Percentiles rank a stretch among this genome's conserved stretches.
These are phyloP conservation scores for Blera fallax DNA, from an alignment of 2,888 invertebrate species.

Conservation along the genomic window DNA sequence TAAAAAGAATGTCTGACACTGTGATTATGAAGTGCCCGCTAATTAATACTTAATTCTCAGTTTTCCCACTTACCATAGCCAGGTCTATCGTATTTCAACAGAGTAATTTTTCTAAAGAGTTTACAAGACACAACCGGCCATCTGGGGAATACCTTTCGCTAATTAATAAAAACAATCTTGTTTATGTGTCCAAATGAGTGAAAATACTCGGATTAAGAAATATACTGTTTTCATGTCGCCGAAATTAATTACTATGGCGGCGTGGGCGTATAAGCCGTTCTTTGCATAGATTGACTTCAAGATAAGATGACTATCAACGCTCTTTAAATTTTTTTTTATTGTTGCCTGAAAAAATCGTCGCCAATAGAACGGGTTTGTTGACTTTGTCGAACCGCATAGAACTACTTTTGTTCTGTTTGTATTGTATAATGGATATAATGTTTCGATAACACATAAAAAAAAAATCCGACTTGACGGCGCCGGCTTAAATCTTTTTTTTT, in stretches of 20 bases:
- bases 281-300: not conserved
- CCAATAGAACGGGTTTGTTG: conserved; percentile 27
- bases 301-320: not conserved
- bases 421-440: conserved; percentile 30
- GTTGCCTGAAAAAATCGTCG: not conserved
- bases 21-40: conserved; percentile 24
- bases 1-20: conserved; percentile 6
- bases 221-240: not conserved
- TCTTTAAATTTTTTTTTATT: not conserved
- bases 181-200: conserved; percentile 12
- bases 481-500: not conserved
- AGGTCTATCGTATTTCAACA: not conserved
- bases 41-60: conserved; percentile 4
- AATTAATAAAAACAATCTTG: conserved; percentile 16
- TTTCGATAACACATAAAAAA: not conserved
- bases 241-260: not conserved
- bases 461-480: conserved; percentile 41
- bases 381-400: not conserved
- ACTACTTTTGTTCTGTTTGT: conserved; percentile 30
- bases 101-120: not conserved
- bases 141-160: conserved; percentile 23
- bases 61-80: not conserved
- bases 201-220: not conserved
- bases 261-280: conserved; percentile 10
- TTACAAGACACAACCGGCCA: not conserved